Percentiles rank a stretch among this genome's conserved stretches.
These are phyloP conservation scores for Blennius ocellaris DNA, from an alignment of 2,113 vertebrate genomes.

Conservation along the genomic window DNA sequence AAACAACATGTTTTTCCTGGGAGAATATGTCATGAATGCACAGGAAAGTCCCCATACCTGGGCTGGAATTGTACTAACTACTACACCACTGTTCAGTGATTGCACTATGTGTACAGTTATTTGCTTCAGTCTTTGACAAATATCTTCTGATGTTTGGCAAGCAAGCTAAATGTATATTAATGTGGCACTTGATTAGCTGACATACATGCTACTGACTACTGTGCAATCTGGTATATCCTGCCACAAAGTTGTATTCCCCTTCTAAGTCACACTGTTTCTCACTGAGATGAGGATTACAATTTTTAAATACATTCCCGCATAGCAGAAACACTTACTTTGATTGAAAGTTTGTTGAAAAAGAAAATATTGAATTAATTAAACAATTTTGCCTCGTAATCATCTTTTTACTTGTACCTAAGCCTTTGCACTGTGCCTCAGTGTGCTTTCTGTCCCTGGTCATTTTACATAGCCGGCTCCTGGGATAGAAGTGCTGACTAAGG, in stretches of 20 bases:
- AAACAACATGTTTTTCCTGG: too few relatives aligned
- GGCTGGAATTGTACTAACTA: too few relatives aligned
- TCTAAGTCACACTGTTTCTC: neutral
- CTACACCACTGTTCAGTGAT: too few relatives aligned
- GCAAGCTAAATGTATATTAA: neutral
- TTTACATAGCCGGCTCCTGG: conserved; percentile 54
- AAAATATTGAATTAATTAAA: conserved; percentile 7
- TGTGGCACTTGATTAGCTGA: neutral
- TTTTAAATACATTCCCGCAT: neutral
- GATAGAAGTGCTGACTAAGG: conserved; percentile 78
- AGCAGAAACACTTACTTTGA: neutral
- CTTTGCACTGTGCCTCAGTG: conserved; percentile 22
- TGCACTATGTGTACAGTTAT: too few relatives aligned
- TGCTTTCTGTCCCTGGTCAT: conserved; percentile 56
- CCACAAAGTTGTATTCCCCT: neutral
- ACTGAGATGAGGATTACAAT: neutral
- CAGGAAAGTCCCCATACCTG: too few relatives aligned
- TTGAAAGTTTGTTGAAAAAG: conserved; percentile 6
- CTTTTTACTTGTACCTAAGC: conserved; percentile 22
- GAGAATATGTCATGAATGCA: too few relatives aligned
- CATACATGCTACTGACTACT: neutral
- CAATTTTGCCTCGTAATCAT: conserved; percentile 32
- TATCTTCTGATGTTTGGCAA: too few relatives aligned
- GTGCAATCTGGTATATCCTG: neutral
- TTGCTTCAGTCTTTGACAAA: too few relatives aligned